Base-by-base conservation (phyloP, 2,797 vertebrate species). In the Intellagama lesueurii region DNA sequence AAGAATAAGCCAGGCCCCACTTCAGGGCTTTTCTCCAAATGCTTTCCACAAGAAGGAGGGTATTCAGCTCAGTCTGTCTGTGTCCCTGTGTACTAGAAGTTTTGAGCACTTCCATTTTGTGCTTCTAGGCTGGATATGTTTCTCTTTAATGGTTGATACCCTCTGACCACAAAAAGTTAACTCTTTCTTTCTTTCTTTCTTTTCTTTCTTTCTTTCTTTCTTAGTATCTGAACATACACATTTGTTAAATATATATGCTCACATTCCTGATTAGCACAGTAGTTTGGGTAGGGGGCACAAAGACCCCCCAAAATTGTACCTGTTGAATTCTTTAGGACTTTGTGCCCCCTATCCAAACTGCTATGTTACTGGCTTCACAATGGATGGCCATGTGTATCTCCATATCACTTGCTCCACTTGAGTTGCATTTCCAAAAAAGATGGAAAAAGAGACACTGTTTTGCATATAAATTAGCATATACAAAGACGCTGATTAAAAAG, bases 1-100 rank as follows among this genome's bases (percentile, higher is more conserved):
- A 86, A 85, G 91, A 90, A 94, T 92, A 77, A 64, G 44, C 84
- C 79, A 87, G 88, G 92, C 56, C 17, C 85, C 73, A 69, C 91
- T 85, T 47, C 88, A 40, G 87, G 86, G 88, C n/a, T 16, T 88
- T 79, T 89, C 68, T 69, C 88, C 44, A 6, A 81, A 91, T 91
- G 81, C 66, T 87, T 90, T 82, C 73, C 73, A 85, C 75, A 72
- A 87, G 56, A 40, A 75, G 75, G 60, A 83, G 60, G 83, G 35
- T 90, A 83, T 35, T 87, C 66, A 14, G 0, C 56, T 52, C 26
- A 32, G 83, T 86, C 81, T 88, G 91, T 56, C 52, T 82, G 90
- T 66, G 77, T 78, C 60, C n/a, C 24, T 89, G 56, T 84, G 35
- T 77, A 56, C 32, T 87, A 86, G 89, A 72, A 11, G 52, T 90